Percentiles rank a stretch among this genome's conserved stretches.
Evolutionary conservation across 2,888 invertebrate genomes (phyloP).

Genomic region (Junonia oenone): DNA sequence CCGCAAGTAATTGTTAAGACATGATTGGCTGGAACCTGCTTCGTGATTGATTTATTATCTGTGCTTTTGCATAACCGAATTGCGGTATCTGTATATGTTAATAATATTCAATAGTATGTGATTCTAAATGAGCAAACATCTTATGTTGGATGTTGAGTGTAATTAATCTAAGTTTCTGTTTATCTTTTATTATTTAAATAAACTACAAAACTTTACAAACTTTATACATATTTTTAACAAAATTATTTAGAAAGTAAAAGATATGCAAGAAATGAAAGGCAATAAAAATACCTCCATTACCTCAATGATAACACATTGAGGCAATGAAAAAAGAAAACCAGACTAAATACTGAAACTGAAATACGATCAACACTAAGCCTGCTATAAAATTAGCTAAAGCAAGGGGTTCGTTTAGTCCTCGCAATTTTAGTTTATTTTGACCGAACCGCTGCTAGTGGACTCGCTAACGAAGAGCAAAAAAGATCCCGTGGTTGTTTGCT

Average conservation of each 20-base stretch:
- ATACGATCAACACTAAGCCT: neutral
- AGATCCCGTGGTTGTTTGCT: constrained; percentile 6
- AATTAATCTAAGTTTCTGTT: too few relatives aligned
- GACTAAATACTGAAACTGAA: neutral
- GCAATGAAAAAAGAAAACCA: too few relatives aligned
- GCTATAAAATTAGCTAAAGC: constrained; percentile 2
- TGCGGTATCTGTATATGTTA: neutral
- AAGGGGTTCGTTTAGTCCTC: constrained; percentile 3
- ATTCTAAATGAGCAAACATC: too few relatives aligned
- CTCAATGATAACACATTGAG: too few relatives aligned
- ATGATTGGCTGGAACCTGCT: neutral
- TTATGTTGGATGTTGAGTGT: too few relatives aligned
- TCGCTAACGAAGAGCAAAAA: constrained; percentile 1
- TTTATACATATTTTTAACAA: too few relatives aligned
- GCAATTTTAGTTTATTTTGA: constrained; percentile 8
- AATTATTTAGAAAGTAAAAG: too few relatives aligned
- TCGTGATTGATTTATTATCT: constrained; percentile 3
- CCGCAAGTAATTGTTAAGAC: neutral
- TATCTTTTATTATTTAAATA: too few relatives aligned
- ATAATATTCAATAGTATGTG: neutral
- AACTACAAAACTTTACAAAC: too few relatives aligned
- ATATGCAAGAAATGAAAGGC: too few relatives aligned
- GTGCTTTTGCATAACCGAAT: neutral
- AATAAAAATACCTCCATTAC: too few relatives aligned
- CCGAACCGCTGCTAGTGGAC: neutral